Percentiles rank a stretch among this genome's conserved stretches.
Conservation (phyloP, 2,888 invertebrate genomes). For the Nowickia ferox region DNA sequence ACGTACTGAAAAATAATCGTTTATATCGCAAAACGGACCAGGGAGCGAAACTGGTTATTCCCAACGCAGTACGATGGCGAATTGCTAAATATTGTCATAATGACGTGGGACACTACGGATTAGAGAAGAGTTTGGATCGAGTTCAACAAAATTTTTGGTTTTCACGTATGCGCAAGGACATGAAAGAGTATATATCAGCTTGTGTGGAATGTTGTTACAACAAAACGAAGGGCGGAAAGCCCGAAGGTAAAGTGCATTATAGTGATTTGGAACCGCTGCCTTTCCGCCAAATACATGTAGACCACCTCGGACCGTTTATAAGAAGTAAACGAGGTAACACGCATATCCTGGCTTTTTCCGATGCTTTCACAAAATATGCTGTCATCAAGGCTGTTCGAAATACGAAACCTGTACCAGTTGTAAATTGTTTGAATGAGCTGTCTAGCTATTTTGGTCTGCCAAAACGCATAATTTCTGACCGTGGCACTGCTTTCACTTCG, state of each 20-base stretch:
- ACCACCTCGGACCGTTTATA: not conserved
- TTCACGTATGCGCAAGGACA: too few relatives aligned
- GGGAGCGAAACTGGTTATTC: not conserved
- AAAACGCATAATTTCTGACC: too few relatives aligned
- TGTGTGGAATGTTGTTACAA: not conserved
- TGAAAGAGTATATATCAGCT: not conserved
- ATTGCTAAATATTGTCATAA: not conserved
- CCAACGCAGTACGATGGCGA: not conserved
- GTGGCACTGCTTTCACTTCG: too few relatives aligned
- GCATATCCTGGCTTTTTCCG: not conserved
- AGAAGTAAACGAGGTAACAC: not conserved
- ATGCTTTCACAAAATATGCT: not conserved
- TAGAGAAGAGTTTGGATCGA: not conserved
- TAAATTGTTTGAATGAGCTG: not conserved
- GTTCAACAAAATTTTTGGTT: not conserved
- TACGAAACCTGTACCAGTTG: not conserved
- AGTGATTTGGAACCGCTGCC: too few relatives aligned
- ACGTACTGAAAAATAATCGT: not conserved
- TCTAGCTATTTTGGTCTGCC: too few relatives aligned
- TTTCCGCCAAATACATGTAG: constrained; percentile 1
- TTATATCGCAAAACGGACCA: not conserved
- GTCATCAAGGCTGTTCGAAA: not conserved
- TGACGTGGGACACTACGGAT: not conserved
- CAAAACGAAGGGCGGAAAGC: too few relatives aligned
- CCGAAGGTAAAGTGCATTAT: too few relatives aligned